phyloP scores from a whole-genome alignment of 2,888 invertebrate genomes.

The Eilema griseolum region DNA sequence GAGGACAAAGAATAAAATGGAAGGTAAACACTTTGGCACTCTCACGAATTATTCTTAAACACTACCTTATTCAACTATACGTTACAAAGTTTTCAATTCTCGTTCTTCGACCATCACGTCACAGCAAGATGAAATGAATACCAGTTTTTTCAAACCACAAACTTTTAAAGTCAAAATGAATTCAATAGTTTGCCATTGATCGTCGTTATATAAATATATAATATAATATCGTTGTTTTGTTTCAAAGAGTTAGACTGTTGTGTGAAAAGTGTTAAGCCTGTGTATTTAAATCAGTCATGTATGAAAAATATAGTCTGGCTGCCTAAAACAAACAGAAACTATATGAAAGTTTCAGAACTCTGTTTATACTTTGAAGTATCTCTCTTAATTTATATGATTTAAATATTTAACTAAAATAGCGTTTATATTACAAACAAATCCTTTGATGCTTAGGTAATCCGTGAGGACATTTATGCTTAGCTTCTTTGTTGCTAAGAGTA shows the following conservation, averaged over 20 bases:
- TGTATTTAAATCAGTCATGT: background rate
- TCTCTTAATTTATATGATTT: background rate
- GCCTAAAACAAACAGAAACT: background rate
- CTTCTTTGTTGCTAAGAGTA: background rate
- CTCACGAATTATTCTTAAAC: background rate
- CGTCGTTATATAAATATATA: too few species aligned
- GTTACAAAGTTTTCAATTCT: background rate
- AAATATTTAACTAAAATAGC: background rate
- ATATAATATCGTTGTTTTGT: background rate
- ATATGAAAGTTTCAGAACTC: slow-evolving; percentile 2
- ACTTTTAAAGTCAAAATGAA: too few species aligned
- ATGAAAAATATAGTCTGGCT: background rate
- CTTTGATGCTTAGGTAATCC: background rate
- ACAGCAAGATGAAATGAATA: too few species aligned
- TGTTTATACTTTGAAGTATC: background rate
- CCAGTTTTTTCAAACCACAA: too few species aligned
- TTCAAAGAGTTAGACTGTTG: background rate
- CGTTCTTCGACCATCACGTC: background rate
- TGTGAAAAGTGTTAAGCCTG: background rate
- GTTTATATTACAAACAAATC: background rate
- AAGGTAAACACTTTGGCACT: background rate
- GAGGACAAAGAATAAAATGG: too few species aligned
- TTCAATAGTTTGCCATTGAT: too few species aligned
- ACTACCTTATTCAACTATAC: background rate
- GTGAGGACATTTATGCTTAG: background rate